These are phyloP conservation scores for Callitettix versicolor DNA, from an alignment of 1,140 invertebrate species.

Conservation along the genomic window DNA sequence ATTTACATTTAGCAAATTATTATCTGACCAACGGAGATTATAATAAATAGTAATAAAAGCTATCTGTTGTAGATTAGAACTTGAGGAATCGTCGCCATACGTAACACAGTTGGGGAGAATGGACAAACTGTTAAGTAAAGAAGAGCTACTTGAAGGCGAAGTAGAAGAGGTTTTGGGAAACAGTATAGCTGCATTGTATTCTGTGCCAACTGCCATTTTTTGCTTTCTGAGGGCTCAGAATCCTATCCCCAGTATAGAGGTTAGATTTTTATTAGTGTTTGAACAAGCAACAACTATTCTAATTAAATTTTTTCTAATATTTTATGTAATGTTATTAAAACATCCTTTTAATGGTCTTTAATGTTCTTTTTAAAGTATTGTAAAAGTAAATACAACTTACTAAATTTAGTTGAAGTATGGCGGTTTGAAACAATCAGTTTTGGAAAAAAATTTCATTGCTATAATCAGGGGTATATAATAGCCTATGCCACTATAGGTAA, in stretches of 20 bases:
- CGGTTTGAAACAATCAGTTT: no score
- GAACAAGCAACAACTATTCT: no score
- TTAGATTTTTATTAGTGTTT: conserved; percentile 29
- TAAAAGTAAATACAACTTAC: no score
- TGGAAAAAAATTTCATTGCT: no score
- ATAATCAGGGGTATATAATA: no score
- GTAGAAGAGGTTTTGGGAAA: conserved; percentile 48
- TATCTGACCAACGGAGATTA: no score
- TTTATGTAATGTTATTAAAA: neutral
- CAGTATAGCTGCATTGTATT: conserved; percentile 50
- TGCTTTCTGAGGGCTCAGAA: conserved; percentile 52
- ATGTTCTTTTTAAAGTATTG: neutral
- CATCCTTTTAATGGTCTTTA: neutral
- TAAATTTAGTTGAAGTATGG: no score
- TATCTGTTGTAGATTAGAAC: no score
- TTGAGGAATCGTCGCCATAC: conserved; percentile 33
- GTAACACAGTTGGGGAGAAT: conserved; percentile 39
- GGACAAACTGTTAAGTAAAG: conserved; percentile 35
- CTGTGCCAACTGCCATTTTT: conserved; percentile 67
- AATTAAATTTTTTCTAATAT: neutral
- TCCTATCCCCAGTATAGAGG: conserved; percentile 43
- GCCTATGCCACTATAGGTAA: no score
- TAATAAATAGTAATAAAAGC: no score
- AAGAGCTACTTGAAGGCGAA: conserved; percentile 35
- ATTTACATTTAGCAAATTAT: no score